Evolutionary conservation across 37 sponge, comb jelly and placozoan species (phyloP), one percentile per base, ranked within the genome.

Genomic region (Geodia barretti): DNA sequence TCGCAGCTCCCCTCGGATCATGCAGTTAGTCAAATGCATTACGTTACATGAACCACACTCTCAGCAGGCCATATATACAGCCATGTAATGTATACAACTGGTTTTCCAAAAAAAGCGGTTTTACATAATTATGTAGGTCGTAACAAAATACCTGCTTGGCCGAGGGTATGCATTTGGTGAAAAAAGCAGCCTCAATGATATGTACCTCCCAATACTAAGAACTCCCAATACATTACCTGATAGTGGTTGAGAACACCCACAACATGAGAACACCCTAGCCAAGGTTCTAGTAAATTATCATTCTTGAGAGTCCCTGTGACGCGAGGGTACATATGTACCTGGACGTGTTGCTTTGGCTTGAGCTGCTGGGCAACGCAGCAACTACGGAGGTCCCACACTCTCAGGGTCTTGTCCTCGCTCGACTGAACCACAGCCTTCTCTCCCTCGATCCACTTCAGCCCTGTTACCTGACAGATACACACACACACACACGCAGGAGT

Each of bases 361-460:
- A 86, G 62, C 9, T 85, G 82, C 70, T 86, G 91, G 0, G 66
- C 83, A 29, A 79, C 73, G 59, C 71, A 62, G 60, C 73, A 68
- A 21, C 61, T 82, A 9, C 79, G 70, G 29, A 86, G 62, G 79
- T 91, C 91, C 91, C 91, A 91, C 8, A 91, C 83, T 72, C 83
- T 54, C 1, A 91, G 70, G 5, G 78, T 81, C 78, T 86, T 86
- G 70, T 91, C 91, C 39, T 91, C 91, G 62, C 91, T 86, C 26
- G 91, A 86, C 54, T 91, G 91, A 0, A 91, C 64, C 21, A 91
- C 79, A 29, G 66, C 67, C 63, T 14, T 76, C 68, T 91, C 91
- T 1, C 62, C 74, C 7, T 58, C 65, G n/a, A 91, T 39, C 91
- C 91, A 91, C 65, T 82, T 60, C 60, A 91, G 39, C 21, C 71